These are phyloP conservation scores for Ryuthela nishihirai DNA, from an alignment of 2,888 invertebrate genomes.

Conservation along the genomic window DNA sequence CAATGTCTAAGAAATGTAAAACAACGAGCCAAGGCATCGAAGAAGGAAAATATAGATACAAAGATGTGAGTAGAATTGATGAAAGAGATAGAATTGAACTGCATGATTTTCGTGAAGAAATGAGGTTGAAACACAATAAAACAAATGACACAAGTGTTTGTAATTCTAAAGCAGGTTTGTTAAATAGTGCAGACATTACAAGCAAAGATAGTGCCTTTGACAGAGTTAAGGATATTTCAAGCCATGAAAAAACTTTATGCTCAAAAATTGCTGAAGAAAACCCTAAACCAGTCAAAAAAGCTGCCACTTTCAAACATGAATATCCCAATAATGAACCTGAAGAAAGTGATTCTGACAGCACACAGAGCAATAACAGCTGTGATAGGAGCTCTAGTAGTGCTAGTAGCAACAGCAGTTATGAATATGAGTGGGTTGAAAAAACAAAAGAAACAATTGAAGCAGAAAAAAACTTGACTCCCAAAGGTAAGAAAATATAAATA, in stretches of 20 bases:
- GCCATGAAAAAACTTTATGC: no score
- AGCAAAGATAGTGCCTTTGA: no score
- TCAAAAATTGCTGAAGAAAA: no score
- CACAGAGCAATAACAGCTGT: conserved; percentile 9
- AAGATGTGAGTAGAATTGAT: neutral
- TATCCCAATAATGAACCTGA: neutral
- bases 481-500: conserved; percentile 41
- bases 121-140: no score
- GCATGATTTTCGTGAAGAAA: no score
- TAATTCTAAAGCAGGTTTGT: no score
- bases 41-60: neutral
- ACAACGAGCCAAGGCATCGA: neutral
- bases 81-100: no score
- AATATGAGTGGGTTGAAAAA: conserved; percentile 51
- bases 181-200: no score
- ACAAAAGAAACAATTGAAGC: conserved; percentile 47
- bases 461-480: conserved; percentile 35
- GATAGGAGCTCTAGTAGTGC: conserved; percentile 20
- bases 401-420: conserved; percentile 36
- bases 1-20: neutral
- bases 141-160: no score
- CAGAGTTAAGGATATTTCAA: no score
- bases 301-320: no score
- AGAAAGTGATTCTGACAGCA: conserved; percentile 34
- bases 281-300: neutral